phyloP scores from a whole-genome alignment of 1,140 invertebrate genomes.

The Hypsibius dujardini region DNA sequence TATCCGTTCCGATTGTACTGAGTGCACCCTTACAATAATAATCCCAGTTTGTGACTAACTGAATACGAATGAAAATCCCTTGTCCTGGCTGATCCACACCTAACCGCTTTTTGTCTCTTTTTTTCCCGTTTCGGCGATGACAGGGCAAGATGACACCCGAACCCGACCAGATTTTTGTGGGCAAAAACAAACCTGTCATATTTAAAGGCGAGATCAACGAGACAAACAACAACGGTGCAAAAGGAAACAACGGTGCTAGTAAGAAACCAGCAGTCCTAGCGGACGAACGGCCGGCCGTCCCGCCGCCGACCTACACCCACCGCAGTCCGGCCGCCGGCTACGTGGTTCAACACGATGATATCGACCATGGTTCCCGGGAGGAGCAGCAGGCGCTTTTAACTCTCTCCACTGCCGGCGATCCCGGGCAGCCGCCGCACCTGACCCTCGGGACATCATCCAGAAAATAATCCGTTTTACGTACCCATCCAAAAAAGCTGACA shows the following conservation, averaged over 20 bases:
- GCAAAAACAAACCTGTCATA: constrained; percentile 10
- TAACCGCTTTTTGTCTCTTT: constrained; percentile 1
- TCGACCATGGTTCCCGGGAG: not conserved
- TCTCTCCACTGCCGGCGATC: not conserved
- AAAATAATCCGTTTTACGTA: no score
- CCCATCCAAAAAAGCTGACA: no score
- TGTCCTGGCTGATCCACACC: not conserved
- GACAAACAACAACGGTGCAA: not conserved
- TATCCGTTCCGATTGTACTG: no score
- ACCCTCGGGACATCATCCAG: not conserved
- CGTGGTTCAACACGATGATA: not conserved
- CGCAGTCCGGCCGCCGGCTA: not conserved
- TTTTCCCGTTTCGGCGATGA: not conserved
- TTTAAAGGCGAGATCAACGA: constrained; percentile 8
- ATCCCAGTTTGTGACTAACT: no score
- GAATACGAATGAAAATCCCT: no score
- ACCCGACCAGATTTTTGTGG: not conserved
- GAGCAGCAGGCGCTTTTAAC: not conserved
- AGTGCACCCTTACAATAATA: no score
- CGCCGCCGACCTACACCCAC: not conserved
- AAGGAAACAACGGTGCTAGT: constrained; percentile 17
- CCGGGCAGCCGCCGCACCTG: not conserved
- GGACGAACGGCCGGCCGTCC: not conserved
- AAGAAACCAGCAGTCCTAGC: constrained; percentile 1
- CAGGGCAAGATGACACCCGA: constrained; percentile 11